A percentile compares a stretch with the other conserved stretches of the same genome.
Conservation (phyloP, 2,888 invertebrate species). For the Phengaris alcon region DNA sequence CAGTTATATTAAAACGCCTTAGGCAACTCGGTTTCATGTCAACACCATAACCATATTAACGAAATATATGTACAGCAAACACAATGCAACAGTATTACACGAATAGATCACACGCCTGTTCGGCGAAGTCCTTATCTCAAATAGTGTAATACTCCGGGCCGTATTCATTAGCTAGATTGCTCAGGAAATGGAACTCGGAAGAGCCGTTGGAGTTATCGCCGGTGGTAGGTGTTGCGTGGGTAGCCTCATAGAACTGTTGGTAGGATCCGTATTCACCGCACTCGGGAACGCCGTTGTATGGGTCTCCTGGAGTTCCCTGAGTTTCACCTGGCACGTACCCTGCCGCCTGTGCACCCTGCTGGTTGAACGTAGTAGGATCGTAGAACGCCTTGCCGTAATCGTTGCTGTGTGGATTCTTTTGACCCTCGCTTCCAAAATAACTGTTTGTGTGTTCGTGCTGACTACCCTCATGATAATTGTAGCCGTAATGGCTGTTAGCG, state of each 20-base stretch:
- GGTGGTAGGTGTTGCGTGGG: constrained; percentile 72
- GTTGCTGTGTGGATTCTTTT: constrained; percentile 71
- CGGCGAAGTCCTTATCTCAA: constrained; percentile 79
- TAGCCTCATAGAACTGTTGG: constrained; percentile 84
- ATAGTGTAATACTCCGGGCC: constrained; percentile 92
- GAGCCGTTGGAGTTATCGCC: constrained; percentile 93
- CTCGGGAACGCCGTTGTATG: constrained; percentile 69
- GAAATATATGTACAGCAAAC: constrained; percentile 36
- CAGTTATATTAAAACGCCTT: constrained; percentile 51
- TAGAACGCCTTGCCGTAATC: constrained; percentile 78
- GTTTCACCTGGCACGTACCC: constrained; percentile 51
- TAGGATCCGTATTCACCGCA: constrained; percentile 84
- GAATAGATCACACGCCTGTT: constrained; percentile 76
- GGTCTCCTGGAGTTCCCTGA: constrained; percentile 57
- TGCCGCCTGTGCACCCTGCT: constrained; percentile 54
- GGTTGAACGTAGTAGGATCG: constrained; percentile 61
- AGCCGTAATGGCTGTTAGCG: constrained; percentile 72
- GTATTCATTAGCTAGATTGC: constrained; percentile 94
- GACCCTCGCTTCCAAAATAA: constrained; percentile 70
- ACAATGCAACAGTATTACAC: constrained; percentile 51
- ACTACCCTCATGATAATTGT: constrained; percentile 71
- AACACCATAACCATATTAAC: constrained; percentile 48
- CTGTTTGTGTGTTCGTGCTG: constrained; percentile 68
- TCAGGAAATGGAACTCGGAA: constrained; percentile 96
- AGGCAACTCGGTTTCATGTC: constrained; percentile 54